A percentile compares a stretch with the other conserved stretches of the same genome.
Evolutionary conservation across 1,140 invertebrate genomes (phyloP).

Genomic region (Drosophila kikkawai): DNA sequence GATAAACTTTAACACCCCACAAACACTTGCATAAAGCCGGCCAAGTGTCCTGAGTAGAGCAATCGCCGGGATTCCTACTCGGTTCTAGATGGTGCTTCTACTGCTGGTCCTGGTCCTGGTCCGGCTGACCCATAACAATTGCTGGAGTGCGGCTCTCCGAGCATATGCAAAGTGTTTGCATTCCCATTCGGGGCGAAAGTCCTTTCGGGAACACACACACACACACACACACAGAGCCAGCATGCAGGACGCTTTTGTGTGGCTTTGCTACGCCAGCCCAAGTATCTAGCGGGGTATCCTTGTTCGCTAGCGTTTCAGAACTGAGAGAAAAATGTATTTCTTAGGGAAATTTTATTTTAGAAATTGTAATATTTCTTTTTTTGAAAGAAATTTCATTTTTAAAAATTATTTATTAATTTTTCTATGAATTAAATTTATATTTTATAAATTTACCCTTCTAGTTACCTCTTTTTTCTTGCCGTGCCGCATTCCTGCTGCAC

Average conservation of each 20-base stretch:
- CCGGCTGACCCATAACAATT: constrained; percentile 48
- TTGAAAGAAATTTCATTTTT: background rate
- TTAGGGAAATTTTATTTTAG: too few species aligned
- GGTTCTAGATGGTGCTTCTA: background rate
- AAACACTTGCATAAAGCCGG: constrained; percentile 34
- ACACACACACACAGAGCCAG: constrained; percentile 3
- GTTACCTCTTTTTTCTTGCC: background rate
- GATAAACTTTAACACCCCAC: constrained; percentile 76
- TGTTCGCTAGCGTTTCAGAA: constrained; percentile 22
- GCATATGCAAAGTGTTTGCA: constrained; percentile 47
- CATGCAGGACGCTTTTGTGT: constrained; percentile 69
- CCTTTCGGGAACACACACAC: constrained; percentile 26
- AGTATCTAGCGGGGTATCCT: constrained; percentile 58
- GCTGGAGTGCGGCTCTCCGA: constrained; percentile 23
- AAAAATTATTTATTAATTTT: too few species aligned
- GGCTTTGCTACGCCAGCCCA: constrained; percentile 71
- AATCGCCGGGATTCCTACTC: constrained; percentile 12
- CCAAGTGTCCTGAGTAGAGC: constrained; percentile 36
- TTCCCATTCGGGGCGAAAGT: constrained; percentile 48
- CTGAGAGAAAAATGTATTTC: background rate
- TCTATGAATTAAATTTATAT: background rate
- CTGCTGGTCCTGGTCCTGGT: background rate
- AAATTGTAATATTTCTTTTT: too few species aligned
- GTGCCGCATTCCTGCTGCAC: constrained; percentile 27
- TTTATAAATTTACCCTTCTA: background rate